Base-by-base conservation (phyloP, 2,888 invertebrate species). In the Mythimna impura region DNA sequence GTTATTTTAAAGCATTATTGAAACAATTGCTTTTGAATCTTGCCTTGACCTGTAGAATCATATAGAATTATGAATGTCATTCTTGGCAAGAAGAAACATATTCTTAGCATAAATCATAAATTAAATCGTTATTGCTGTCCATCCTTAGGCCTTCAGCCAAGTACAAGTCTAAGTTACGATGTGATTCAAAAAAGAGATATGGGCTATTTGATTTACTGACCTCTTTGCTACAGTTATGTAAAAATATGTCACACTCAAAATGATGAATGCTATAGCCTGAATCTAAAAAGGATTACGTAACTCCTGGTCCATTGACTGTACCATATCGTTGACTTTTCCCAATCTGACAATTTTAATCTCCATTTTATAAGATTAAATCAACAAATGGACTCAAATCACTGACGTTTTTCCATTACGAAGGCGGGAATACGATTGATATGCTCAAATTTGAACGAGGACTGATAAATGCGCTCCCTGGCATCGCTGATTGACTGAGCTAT, bases 381-480 rank as follows among this genome's bases (percentile, higher is more conserved):
- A 86, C 84, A 81, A 79, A 86, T 78, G 76, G 77, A 77, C 68
- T 83, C 81, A 86, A 81, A 84, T 81, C 81, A 81, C 76, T 68
- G 71, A 50, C 82, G 78, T 78, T 87, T 87, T 86, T 83, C 86
- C 86, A 87, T 84, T 87, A 88, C 76, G 66, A 76, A 73, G 81
- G 76, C 80, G 71, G 73, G 73, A 64, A 69, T 71, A 80, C 79
- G 87, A 91, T 90, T 88, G 89, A 91, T 90, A 82, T 86, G 75
- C 78, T 82, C 86, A 88, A 91, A 90, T 91, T 91, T 89, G 87
- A 86, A 83, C 82, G 84, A 83, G 83, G 82, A 76, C 85, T 87
- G 90, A 91, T 89, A 89, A 91, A 91, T 89, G 83, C 74, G 81
- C 55, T 75, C 79, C 64, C 78, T 74, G 79, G 81, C 81, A 77